phyloP scores from a whole-genome alignment of 2,888 invertebrate species.

The Acronicta psi region DNA sequence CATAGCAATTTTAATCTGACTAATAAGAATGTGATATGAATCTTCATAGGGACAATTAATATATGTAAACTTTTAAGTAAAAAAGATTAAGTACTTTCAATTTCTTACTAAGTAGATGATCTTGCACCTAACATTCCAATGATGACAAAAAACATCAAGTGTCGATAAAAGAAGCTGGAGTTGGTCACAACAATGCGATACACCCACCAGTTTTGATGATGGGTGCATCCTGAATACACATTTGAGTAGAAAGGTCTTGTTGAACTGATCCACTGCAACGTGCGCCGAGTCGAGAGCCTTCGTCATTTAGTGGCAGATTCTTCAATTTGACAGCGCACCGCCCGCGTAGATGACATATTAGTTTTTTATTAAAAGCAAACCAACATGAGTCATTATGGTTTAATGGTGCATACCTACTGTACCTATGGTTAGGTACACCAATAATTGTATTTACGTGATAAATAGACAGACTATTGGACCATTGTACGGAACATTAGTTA shows the following conservation, averaged over 20 bases:
- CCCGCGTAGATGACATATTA: slow-evolving; percentile 59
- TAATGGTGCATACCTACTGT: too few relatives aligned
- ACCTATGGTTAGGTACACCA: too few relatives aligned
- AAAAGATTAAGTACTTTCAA: background rate
- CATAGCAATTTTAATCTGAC: too few relatives aligned
- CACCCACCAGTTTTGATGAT: slow-evolving; percentile 62
- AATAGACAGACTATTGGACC: too few relatives aligned
- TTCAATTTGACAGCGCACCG: slow-evolving; percentile 69
- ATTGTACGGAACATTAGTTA: too few relatives aligned
- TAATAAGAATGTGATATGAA: too few relatives aligned
- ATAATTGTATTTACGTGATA: too few relatives aligned
- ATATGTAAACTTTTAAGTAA: too few relatives aligned
- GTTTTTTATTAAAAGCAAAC: slow-evolving; percentile 20
- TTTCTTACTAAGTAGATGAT: slow-evolving; percentile 12
- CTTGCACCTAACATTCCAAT: slow-evolving; percentile 69
- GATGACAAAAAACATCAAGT: slow-evolving; percentile 77
- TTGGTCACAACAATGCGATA: slow-evolving; percentile 71
- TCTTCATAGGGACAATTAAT: too few relatives aligned
- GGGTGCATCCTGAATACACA: slow-evolving; percentile 66
- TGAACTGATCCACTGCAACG: slow-evolving; percentile 60
- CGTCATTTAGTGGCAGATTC: slow-evolving; percentile 69
- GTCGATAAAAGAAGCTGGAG: slow-evolving; percentile 77
- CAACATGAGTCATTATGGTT: slow-evolving; percentile 10
- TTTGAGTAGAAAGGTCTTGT: slow-evolving; percentile 59
- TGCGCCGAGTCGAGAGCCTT: slow-evolving; percentile 61